Evolutionary conservation across 2,797 vertebrate genomes (phyloP).

Genomic region (Gephyroberyx darwinii): DNA sequence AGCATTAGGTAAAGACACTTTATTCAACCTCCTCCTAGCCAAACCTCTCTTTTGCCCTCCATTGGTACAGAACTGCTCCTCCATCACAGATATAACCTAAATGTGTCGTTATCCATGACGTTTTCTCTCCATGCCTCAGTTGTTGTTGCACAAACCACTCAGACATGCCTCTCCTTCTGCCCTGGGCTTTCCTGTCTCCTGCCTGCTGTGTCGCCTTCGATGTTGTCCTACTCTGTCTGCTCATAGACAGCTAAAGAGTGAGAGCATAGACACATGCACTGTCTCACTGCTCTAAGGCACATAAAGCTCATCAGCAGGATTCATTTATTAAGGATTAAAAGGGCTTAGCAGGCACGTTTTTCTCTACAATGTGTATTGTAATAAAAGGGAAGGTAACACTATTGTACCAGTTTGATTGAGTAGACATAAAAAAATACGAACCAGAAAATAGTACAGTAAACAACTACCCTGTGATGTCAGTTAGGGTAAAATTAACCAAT

Average conservation of each 20-base stretch:
- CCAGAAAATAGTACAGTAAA: not conserved
- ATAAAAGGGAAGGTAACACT: not conserved
- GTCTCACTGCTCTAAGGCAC: not conserved
- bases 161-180: conserved; percentile 51
- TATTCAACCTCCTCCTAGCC: conserved; percentile 42
- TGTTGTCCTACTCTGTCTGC: conserved; percentile 58
- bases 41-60: conserved; percentile 47
- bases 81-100: conserved; percentile 46
- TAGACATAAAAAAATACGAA: not conserved
- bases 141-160: conserved; percentile 54
- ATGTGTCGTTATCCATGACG: conserved; percentile 53
- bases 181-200: conserved; percentile 59
- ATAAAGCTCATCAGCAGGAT: not conserved
- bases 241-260: conserved; percentile 42
- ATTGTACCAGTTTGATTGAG: not conserved
- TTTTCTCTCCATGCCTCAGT: conserved; percentile 41
- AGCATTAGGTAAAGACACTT: conserved; percentile 77
- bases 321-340: not conserved
- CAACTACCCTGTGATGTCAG: not conserved
- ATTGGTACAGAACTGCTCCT: conserved; percentile 46
- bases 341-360: not conserved
- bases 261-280: conserved; percentile 1
- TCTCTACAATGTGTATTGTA: not conserved
- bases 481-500: not conserved
- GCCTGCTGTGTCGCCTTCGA: conserved; percentile 64